phyloP scores from a whole-genome alignment of 30 jellyfish, hydroid and myxozoan genomes.

The Catostylus mosaicus region DNA sequence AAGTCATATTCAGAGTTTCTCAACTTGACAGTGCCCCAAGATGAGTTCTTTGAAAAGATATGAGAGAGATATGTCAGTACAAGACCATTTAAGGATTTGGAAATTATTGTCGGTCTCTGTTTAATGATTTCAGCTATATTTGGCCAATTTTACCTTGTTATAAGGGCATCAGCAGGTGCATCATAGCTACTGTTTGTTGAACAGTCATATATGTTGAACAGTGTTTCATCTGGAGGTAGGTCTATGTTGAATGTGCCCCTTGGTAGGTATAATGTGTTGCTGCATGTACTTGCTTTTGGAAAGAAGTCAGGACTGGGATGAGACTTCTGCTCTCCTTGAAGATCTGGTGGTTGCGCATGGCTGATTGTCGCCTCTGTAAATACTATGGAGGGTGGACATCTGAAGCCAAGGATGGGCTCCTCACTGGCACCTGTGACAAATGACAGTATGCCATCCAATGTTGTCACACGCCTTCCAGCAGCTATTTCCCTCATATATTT shows the following conservation, averaged over 20 bases:
- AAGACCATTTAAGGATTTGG: too few species aligned
- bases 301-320: constrained; percentile 7
- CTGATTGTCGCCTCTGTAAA: constrained; percentile 5
- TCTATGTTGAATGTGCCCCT: constrained; percentile 18
- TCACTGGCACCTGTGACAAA: constrained; percentile 60
- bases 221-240: constrained; percentile 8
- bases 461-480: constrained; percentile 24
- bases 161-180: too few species aligned
- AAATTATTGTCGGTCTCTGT: too few species aligned
- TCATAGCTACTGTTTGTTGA: not conserved
- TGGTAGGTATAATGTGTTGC: constrained; percentile 38
- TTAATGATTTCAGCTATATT: too few species aligned
- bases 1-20: too few species aligned
- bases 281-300: constrained; percentile 40
- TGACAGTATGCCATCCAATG: constrained; percentile 2
- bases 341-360: not conserved
- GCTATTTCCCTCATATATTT: constrained; percentile 29
- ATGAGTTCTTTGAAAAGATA: too few species aligned
- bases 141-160: too few species aligned
- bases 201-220: constrained; percentile 19
- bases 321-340: constrained; percentile 7
- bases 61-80: too few species aligned
- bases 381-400: constrained; percentile 19
- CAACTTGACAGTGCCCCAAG: too few species aligned
- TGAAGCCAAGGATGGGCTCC: constrained; percentile 56